Evolutionary conservation across 2,888 invertebrate species (phyloP), one percentile per base, ranked within the genome.

Genomic region (Branchipolynoe longqiensis): DNA sequence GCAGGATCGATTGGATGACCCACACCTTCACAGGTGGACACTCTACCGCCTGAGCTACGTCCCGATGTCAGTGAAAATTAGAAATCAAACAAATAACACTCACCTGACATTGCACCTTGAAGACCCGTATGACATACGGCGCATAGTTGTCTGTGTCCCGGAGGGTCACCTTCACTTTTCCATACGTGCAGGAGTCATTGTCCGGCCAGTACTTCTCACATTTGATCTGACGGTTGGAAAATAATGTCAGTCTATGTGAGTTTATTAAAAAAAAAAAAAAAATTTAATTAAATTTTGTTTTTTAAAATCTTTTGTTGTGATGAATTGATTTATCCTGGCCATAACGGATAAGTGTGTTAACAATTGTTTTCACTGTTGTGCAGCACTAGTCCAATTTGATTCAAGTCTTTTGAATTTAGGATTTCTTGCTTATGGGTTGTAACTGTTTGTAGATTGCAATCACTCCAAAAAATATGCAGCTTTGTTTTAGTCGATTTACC

Each of bases 161-260:
- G 8, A 82, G 25, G n/a, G 56, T 82, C 41, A 82, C 82, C n/a
- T 82, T 58, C 2, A 82, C 33, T 12, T 82, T 28, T 2, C 82
- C 82, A 25, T 82, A 82, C 6, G 28, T 22, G 0, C 12, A 36
- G 1, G 56, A 12, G 1, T 38, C 82, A 18, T 82, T 82, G 28
- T 82, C 56, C 12, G 82, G 82, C 82, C 82, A 82, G 56, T 82
- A 82, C 12, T 38, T 56, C 8, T 82, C 82, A 82, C 82, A 82
- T 36, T 82, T 82, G 8, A 58, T 82, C 82, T 82, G 54, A 81
- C 25, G 22, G 25, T 64, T 64, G 54, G 18, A 18, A 54, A 12
- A 14, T 54, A n/a, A n/a, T n/a, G n/a, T n/a, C n/a, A n/a, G n/a
- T n/a, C n/a, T n/a, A n/a, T n/a, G n/a, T 8, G 8, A 48, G 18